Conservation (phyloP, 2,113 vertebrate species). For the Grammomys surdaster region DNA sequence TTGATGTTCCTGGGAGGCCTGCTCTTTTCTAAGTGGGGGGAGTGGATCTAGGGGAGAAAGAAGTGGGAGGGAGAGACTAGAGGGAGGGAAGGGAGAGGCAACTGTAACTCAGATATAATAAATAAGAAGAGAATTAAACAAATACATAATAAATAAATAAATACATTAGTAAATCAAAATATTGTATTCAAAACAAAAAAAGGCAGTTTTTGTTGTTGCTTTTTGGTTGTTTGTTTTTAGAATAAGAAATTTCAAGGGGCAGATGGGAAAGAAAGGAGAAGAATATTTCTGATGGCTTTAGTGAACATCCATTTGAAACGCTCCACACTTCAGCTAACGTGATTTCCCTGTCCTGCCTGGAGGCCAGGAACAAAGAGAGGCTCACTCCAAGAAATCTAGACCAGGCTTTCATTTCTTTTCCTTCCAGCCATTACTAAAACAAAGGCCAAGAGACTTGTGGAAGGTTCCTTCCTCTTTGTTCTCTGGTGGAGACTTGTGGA, state of each 20-base stretch:
- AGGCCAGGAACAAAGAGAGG: background rate
- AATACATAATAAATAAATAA: background rate
- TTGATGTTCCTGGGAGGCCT: background rate
- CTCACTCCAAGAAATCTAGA: background rate
- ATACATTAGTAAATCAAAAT: background rate
- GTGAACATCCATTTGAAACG: background rate
- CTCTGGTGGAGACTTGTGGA: background rate
- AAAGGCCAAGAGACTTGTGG: background rate
- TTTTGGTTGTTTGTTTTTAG: background rate
- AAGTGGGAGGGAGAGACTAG: background rate
- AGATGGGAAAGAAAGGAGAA: background rate
- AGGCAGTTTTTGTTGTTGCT: background rate
- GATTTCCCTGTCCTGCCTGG: background rate
- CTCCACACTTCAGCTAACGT: background rate
- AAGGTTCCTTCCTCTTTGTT: background rate
- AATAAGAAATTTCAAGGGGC: conserved; percentile 11
- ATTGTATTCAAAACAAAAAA: background rate
- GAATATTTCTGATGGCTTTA: background rate
- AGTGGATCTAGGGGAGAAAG: background rate
- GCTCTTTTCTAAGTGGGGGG: background rate
- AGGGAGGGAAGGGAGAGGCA: background rate
- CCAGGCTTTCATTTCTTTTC: background rate
- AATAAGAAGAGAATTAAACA: background rate
- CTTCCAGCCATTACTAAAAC: background rate
- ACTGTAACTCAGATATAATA: background rate